These are phyloP conservation scores for Botia almorhae DNA, from an alignment of 2,797 vertebrate genomes.

Conservation along the genomic window DNA sequence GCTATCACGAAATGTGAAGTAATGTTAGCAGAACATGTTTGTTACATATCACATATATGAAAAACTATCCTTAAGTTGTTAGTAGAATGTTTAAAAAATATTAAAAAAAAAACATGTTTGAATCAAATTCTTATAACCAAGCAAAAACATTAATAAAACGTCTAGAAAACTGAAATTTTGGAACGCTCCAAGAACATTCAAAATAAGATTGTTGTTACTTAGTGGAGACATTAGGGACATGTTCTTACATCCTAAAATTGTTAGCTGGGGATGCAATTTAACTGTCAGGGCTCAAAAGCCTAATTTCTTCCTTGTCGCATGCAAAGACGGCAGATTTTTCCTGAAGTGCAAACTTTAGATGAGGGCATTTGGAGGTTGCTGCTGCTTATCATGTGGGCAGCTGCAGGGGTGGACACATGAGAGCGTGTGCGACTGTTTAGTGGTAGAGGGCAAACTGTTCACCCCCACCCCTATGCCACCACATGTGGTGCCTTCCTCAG, in stretches of 20 bases:
- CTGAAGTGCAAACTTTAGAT: neutral
- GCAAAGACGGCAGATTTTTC: neutral
- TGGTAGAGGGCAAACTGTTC: constrained; percentile 40
- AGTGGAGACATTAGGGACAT: no score
- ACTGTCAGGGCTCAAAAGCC: neutral
- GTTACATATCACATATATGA: no score
- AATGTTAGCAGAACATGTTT: no score
- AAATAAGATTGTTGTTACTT: no score
- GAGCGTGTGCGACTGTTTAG: constrained; percentile 12
- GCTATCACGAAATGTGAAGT: no score
- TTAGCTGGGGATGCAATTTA: neutral
- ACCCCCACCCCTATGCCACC: neutral
- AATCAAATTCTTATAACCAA: no score
- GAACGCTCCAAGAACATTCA: no score
- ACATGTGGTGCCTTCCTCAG: constrained; percentile 27
- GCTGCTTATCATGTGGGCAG: neutral
- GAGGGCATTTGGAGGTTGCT: constrained; percentile 23
- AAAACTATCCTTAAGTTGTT: no score
- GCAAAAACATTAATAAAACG: no score
- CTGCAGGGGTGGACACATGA: constrained; percentile 42
- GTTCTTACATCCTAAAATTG: neutral
- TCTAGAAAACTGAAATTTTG: no score
- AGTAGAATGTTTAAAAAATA: no score
- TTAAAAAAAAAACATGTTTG: no score
- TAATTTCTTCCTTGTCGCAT: neutral